A percentile compares a stretch with the other conserved stretches of the same genome.
phyloP scores from a whole-genome alignment of 2,888 invertebrate genomes.

The Diarsia brunnea region DNA sequence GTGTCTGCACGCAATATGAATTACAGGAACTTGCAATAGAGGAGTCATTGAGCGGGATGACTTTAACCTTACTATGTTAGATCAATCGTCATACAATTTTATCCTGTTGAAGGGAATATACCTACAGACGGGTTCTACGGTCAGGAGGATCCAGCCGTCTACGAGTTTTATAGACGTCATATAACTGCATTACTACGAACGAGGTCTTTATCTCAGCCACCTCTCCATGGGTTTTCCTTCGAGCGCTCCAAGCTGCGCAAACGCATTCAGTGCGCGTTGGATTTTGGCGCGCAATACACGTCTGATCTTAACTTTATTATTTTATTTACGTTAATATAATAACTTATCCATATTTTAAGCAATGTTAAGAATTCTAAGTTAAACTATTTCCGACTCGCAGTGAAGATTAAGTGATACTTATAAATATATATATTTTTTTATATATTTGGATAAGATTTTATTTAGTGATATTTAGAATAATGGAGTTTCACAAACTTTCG shows the following conservation, averaged over 20 bases:
- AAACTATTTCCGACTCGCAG: slow-evolving; percentile 41
- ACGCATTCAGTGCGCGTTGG: slow-evolving; percentile 63
- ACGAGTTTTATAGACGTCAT: slow-evolving; percentile 32
- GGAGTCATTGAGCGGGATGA: slow-evolving; percentile 19
- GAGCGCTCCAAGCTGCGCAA: slow-evolving; percentile 54
- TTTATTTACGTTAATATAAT: slow-evolving; percentile 40
- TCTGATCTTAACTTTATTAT: slow-evolving; percentile 25
- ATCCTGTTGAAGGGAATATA: slow-evolving; percentile 3
- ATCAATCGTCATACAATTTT: slow-evolving; percentile 23
- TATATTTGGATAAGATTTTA: slow-evolving; percentile 16
- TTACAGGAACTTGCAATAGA: slow-evolving; percentile 19
- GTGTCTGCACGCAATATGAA: neutral
- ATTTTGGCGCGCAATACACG: slow-evolving; percentile 62
- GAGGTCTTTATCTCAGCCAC: slow-evolving; percentile 51
- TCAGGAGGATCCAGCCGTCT: slow-evolving; percentile 21
- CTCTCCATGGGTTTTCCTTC: slow-evolving; percentile 36
- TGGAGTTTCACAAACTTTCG: slow-evolving; percentile 54
- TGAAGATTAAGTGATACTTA: slow-evolving; percentile 58
- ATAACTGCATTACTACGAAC: slow-evolving; percentile 54
- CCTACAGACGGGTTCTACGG: slow-evolving; percentile 2
- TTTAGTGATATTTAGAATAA: slow-evolving; percentile 44
- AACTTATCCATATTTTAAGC: slow-evolving; percentile 29
- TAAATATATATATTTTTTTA: slow-evolving; percentile 24
- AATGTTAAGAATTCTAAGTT: slow-evolving; percentile 41
- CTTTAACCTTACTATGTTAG: slow-evolving; percentile 22